Evolutionary conservation across 2,797 vertebrate species (phyloP).

Genomic region (Allobates femoralis): DNA sequence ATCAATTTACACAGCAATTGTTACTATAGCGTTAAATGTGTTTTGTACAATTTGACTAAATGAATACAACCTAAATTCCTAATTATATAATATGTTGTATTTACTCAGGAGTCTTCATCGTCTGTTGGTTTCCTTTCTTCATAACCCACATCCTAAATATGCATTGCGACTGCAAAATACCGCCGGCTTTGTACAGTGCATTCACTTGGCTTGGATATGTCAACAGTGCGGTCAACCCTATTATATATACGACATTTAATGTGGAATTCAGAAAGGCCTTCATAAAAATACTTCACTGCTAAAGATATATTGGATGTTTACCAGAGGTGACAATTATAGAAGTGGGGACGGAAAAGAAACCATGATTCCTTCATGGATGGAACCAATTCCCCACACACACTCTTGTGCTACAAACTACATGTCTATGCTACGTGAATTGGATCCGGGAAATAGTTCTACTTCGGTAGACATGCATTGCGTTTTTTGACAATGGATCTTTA

Average conservation of each 20-base stretch:
- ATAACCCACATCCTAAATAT: slow-evolving; percentile 98
- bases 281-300: slow-evolving; percentile 98
- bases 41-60: neutral
- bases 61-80: neutral
- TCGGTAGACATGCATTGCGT: slow-evolving; percentile 1
- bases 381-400: neutral
- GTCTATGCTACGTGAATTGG: neutral
- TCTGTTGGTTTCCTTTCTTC: slow-evolving; percentile 99
- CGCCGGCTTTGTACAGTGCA: slow-evolving; percentile 91
- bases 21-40: neutral
- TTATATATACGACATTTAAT: slow-evolving; percentile 99
- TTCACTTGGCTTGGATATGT: slow-evolving; percentile 99
- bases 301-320: slow-evolving; percentile 49
- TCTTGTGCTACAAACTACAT: neutral
- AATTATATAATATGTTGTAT: slow-evolving; percentile 1
- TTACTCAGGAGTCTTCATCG: slow-evolving; percentile 93
- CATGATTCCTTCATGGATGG: neutral
- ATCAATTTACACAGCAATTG: too few species aligned
- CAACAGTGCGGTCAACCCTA: slow-evolving; percentile 97
- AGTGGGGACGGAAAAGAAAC: neutral
- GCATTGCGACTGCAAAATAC: slow-evolving; percentile 92
- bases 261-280: slow-evolving; percentile 98
- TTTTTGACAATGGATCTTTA: neutral
- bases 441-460: neutral
- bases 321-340: neutral